These are phyloP conservation scores for Oryzias melastigma DNA, from an alignment of 2,113 vertebrate species.

Conservation along the genomic window DNA sequence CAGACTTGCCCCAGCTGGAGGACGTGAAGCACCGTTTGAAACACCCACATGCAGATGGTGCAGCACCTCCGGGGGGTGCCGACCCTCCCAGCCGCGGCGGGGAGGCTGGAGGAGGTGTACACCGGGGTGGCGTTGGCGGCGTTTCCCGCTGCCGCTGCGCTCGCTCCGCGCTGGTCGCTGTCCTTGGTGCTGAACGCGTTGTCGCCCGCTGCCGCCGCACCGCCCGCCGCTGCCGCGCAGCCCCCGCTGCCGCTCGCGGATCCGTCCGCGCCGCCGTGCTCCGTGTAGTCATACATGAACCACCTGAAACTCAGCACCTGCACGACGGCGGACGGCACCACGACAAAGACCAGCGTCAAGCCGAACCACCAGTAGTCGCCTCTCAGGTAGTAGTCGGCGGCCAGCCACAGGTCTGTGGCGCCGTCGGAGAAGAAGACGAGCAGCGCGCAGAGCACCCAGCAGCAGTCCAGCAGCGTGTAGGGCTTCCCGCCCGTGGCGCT, in stretches of 20 bases:
- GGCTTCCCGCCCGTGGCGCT: constrained; percentile 65
- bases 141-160: constrained; percentile 53
- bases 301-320: constrained; percentile 95
- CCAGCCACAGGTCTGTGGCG: constrained; percentile 96
- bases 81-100: constrained; percentile 46
- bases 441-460: constrained; percentile 89
- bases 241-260: constrained; percentile 54
- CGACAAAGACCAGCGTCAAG: constrained; percentile 89
- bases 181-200: constrained; percentile 76
- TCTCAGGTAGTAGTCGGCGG: constrained; percentile 89
- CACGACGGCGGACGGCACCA: constrained; percentile 91
- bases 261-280: constrained; percentile 64
- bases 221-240: constrained; percentile 60
- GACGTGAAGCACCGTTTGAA: constrained; percentile 88
- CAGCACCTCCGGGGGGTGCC: constrained; percentile 77
- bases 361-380: constrained; percentile 87
- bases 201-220: constrained; percentile 36
- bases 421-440: constrained; percentile 95
- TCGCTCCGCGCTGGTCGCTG: constrained; percentile 68
- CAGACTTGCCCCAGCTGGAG: constrained; percentile 94
- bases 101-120: constrained; percentile 48
- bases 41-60: constrained; percentile 88
- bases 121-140: constrained; percentile 43
- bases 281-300: constrained; percentile 89
- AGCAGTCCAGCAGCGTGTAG: constrained; percentile 86